These are phyloP conservation scores for Micrastur ruficollis DNA, from an alignment of 2,797 vertebrate genomes.

Conservation along the genomic window DNA sequence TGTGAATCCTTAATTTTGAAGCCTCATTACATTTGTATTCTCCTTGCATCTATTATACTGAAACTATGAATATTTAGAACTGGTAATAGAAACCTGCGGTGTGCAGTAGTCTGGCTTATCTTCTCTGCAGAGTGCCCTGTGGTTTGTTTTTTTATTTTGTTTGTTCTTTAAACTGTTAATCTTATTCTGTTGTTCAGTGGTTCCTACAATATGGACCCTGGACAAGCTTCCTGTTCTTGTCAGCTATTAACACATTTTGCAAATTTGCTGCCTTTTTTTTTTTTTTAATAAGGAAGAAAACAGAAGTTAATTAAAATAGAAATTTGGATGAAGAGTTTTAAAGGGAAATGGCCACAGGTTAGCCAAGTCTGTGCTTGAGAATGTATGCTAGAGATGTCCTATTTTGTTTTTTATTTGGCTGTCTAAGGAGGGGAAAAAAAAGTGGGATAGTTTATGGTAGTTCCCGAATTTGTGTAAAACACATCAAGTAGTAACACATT, in stretches of 20 bases:
- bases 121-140: background rate
- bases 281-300: background rate
- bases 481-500: rapidly evolving
- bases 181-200: background rate
- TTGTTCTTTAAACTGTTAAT: background rate
- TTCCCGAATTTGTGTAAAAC: background rate
- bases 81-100: background rate
- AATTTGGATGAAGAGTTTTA: background rate
- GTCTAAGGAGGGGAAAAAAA: background rate
- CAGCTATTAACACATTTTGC: background rate
- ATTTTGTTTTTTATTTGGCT: too few species aligned
- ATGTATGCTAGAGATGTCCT: background rate
- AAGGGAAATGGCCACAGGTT: background rate
- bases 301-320: background rate
- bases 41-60: background rate
- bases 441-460: background rate
- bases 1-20: background rate
- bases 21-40: background rate
- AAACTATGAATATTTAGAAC: background rate
- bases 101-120: background rate
- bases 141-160: background rate
- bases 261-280: background rate
- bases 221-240: background rate
- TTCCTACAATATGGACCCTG: background rate
- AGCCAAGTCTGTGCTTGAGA: background rate